Conservation (phyloP, 2,888 invertebrate genomes). For the Pterobdella sp. region DNA sequence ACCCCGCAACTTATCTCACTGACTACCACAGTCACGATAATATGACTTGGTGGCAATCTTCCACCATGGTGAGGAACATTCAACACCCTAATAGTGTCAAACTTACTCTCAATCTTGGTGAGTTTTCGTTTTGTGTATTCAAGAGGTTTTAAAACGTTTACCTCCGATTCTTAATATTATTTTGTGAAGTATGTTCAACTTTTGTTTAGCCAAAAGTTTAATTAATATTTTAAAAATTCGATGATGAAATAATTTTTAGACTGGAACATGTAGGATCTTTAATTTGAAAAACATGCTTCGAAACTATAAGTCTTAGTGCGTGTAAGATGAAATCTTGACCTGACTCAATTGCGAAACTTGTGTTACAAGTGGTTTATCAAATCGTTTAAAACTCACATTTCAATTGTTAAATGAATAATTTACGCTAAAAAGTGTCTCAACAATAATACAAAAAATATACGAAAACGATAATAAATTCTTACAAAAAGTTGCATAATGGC, state of each 20-base stretch:
- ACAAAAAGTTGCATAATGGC: no score
- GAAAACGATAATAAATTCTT: no score
- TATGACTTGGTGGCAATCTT: constrained; percentile 55
- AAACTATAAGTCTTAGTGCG: no score
- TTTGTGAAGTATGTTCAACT: constrained; percentile 26
- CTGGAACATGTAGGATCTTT: no score
- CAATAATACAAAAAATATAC: no score
- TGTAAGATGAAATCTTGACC: no score
- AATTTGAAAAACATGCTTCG: no score
- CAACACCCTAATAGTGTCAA: constrained; percentile 87
- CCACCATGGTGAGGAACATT: constrained; percentile 84
- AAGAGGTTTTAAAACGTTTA: background rate
- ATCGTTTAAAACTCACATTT: no score
- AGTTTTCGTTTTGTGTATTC: constrained; percentile 22
- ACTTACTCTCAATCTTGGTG: constrained; percentile 76
- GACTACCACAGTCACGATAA: constrained; percentile 72
- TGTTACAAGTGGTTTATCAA: no score
- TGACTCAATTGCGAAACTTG: no score
- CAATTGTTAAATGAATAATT: no score
- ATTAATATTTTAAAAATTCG: background rate
- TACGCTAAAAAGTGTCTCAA: no score
- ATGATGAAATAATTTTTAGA: background rate
- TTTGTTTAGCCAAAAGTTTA: constrained; percentile 41
- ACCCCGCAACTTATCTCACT: constrained; percentile 72
- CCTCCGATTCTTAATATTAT: background rate